Evolutionary conservation across 2,888 invertebrate species (phyloP).

Genomic region (Drosophila putrida): DNA sequence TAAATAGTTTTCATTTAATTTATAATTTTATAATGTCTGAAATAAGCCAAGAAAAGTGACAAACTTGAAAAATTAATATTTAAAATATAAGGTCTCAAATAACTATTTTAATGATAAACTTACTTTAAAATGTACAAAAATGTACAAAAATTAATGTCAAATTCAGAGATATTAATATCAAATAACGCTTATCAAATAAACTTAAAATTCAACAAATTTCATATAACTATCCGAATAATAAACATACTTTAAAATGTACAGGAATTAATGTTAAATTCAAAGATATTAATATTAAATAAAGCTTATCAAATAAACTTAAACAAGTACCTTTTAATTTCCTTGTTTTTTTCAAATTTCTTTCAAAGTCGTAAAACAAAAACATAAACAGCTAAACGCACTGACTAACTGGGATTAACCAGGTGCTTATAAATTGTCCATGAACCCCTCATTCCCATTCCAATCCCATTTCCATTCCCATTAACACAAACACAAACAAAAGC

Average conservation of each 20-base stretch:
- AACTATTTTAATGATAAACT: too few species aligned
- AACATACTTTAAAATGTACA: too few species aligned
- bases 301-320: background rate
- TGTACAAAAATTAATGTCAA: too few species aligned
- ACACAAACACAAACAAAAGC: slow-evolving; percentile 13
- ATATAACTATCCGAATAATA: too few species aligned
- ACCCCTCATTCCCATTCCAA: background rate
- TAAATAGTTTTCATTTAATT: background rate
- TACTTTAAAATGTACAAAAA: too few species aligned
- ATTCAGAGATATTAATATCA: too few species aligned
- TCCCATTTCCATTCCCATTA: background rate
- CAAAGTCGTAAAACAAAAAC: background rate
- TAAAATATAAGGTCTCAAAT: background rate
- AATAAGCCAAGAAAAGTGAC: background rate
- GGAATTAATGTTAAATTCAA: too few species aligned
- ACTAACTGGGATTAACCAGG: slow-evolving; percentile 20
- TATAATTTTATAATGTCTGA: slow-evolving; percentile 2
- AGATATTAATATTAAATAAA: too few species aligned
- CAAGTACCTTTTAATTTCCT: background rate
- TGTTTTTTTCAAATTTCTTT: background rate
- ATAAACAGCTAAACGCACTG: background rate
- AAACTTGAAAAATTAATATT: background rate
- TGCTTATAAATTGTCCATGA: slow-evolving; percentile 10
- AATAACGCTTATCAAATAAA: too few species aligned
- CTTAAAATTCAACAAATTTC: background rate